Base-by-base conservation (phyloP, 2,113 vertebrate genomes). In the Tragelaphus strepsiceros region DNA sequence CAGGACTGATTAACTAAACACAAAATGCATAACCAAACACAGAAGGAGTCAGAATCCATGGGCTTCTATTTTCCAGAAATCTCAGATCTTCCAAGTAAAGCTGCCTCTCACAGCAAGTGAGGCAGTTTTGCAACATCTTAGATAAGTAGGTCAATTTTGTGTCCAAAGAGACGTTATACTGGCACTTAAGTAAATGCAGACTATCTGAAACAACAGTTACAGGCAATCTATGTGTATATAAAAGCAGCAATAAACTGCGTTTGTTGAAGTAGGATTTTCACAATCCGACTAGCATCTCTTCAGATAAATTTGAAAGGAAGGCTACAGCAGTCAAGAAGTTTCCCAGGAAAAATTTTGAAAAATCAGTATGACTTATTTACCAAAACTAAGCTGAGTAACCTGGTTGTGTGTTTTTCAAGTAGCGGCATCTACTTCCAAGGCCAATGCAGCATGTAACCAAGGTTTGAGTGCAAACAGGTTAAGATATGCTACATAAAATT, bases 301-400 rank as follows among this genome's bases (percentile, higher is more conserved):
- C 35, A 97, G 84, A 95, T 96, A 91, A 93, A 93, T 64, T 85
- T 95, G 28, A 93, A 71, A 85, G 84, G 13, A 89, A 93, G 26
- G 26, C 22, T 94, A 88, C 5, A 86, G 82, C 21, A 92, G 49
- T 67, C 21, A 83, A 81, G 22, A 67, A 51, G 35, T 82, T 96
- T 90, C 85, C 28, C 26, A 19, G 17, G 22, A 88, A 93, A 74
- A 71, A 39, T 58, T 94, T 54, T 22, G 46, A 67, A 88, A 94
- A 92, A 46, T 67, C 86, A 92, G 5, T 85, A 77, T 59, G 46
- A 83, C n/a, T 91, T 92, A 58, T 89, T 96, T 95, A 80, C n/a
- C 32, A 89, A 93, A 89, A 30, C 59, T 94, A 77, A 94, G 14
- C 49, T 54, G 24, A 95, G 51, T 78, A 88, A 95, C 0, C 22